phyloP scores from a whole-genome alignment of 1,140 invertebrate species.

The Drosophila takahashii region DNA sequence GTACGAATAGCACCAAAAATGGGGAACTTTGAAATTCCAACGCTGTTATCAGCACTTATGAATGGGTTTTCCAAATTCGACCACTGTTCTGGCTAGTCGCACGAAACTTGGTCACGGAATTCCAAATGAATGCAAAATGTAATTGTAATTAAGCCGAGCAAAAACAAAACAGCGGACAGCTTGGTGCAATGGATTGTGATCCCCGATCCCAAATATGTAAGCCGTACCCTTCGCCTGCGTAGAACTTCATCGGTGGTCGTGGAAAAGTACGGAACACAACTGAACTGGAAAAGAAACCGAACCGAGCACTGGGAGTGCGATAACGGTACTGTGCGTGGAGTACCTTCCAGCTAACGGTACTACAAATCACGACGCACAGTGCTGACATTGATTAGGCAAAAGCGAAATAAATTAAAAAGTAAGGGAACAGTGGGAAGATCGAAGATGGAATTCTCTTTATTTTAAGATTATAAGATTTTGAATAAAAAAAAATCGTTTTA shows the following conservation, averaged over 20 bases:
- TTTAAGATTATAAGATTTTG: too few species aligned
- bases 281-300: slow-evolving; percentile 23
- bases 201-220: background rate
- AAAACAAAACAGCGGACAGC: background rate
- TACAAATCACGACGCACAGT: slow-evolving; percentile 52
- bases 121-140: slow-evolving; percentile 40
- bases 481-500: too few species aligned
- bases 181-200: slow-evolving; percentile 29
- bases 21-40: background rate
- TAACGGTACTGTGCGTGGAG: slow-evolving; percentile 72
- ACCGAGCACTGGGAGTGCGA: slow-evolving; percentile 45
- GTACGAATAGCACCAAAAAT: background rate
- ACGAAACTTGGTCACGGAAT: slow-evolving; percentile 21
- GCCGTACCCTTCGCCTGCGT: slow-evolving; percentile 26
- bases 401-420: slow-evolving; percentile 15
- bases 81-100: slow-evolving; percentile 15
- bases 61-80: background rate
- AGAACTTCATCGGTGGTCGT: slow-evolving; percentile 37
- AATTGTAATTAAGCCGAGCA: slow-evolving; percentile 38
- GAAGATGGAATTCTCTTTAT: background rate
- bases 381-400: slow-evolving; percentile 52
- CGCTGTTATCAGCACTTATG: slow-evolving; percentile 1
- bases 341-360: slow-evolving; percentile 45
- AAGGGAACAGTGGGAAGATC: background rate
- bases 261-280: slow-evolving; percentile 63